phyloP scores from a whole-genome alignment of 2,797 vertebrate species.

The Philypnodon macrostomus region DNA sequence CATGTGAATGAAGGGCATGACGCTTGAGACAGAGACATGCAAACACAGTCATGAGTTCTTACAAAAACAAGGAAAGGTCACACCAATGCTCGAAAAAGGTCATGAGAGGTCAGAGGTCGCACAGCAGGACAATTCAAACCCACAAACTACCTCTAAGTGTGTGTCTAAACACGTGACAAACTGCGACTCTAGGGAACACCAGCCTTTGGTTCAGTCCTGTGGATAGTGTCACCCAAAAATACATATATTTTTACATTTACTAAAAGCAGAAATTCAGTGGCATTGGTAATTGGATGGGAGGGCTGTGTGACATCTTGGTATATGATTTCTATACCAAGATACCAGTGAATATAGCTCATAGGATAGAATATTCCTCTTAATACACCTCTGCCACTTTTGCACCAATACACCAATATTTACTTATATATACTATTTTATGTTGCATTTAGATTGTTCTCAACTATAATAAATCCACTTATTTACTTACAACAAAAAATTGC shows the following conservation, averaged over 20 bases:
- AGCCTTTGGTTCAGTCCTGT: slow-evolving; percentile 69
- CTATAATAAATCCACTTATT: too few relatives aligned
- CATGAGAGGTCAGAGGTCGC: slow-evolving; percentile 56
- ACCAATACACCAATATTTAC: too few relatives aligned
- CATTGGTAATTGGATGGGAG: too few relatives aligned
- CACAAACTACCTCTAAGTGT: slow-evolving; percentile 78
- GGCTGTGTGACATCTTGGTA: too few relatives aligned
- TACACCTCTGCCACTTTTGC: too few relatives aligned
- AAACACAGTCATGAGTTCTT: slow-evolving; percentile 60
- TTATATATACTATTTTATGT: too few relatives aligned
- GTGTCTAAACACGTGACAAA: slow-evolving; percentile 51
- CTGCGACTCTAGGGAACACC: slow-evolving; percentile 65
- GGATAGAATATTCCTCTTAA: too few relatives aligned
- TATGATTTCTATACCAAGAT: too few relatives aligned
- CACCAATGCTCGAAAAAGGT: slow-evolving; percentile 52
- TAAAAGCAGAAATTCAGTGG: too few relatives aligned
- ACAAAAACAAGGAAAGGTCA: slow-evolving; percentile 45
- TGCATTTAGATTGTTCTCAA: too few relatives aligned
- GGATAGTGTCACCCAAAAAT: slow-evolving; percentile 43
- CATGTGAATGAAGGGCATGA: slow-evolving; percentile 7
- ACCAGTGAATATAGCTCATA: too few relatives aligned
- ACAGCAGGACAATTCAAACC: slow-evolving; percentile 61
- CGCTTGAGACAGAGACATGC: slow-evolving; percentile 45
- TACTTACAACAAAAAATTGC: too few relatives aligned
- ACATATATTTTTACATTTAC: neutral